Percentiles rank a stretch among this genome's conserved stretches.
Conservation (phyloP, 2,888 invertebrate species). For the Hirtodrosophila cameraria region DNA sequence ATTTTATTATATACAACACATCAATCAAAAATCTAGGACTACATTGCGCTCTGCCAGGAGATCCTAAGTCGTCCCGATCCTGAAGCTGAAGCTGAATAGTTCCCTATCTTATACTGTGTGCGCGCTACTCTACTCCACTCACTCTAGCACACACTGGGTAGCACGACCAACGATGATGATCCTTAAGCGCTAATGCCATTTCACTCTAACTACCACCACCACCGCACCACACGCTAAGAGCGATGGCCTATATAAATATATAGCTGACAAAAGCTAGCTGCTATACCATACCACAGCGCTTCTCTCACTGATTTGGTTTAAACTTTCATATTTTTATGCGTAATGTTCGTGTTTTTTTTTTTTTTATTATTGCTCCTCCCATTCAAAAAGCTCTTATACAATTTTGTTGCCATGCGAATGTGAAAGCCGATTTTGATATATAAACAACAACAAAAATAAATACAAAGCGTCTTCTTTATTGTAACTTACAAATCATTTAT, state of each 20-base stretch:
- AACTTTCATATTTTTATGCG: slow-evolving; percentile 21
- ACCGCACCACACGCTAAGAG: slow-evolving; percentile 10
- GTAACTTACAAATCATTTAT: slow-evolving; percentile 32
- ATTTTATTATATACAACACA: slow-evolving; percentile 13
- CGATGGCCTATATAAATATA: not conserved
- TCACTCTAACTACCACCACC: slow-evolving; percentile 35
- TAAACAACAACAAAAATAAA: slow-evolving; percentile 23
- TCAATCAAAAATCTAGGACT: slow-evolving; percentile 74
- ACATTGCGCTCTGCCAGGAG: slow-evolving; percentile 83
- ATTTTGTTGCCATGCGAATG: slow-evolving; percentile 36
- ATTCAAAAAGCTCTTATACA: slow-evolving; percentile 8
- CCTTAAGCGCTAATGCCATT: slow-evolving; percentile 42
- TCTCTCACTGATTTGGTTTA: slow-evolving; percentile 13
- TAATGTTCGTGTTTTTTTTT: slow-evolving; percentile 16
- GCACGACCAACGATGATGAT: slow-evolving; percentile 8
- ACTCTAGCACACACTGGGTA: slow-evolving; percentile 18
- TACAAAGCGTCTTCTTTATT: slow-evolving; percentile 40
- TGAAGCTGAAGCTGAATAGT: slow-evolving; percentile 71
- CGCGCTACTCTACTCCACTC: slow-evolving; percentile 12
- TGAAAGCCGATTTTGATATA: slow-evolving; percentile 12
- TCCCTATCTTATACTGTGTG: not conserved
- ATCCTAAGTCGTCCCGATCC: slow-evolving; percentile 83
- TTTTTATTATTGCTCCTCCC: not conserved
- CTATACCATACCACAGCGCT: slow-evolving; percentile 23
- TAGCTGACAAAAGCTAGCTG: slow-evolving; percentile 43